Percentiles rank a stretch among this genome's conserved stretches.
phyloP scores from a whole-genome alignment of 1,140 invertebrate species.

The Drosophila rhopaloa region DNA sequence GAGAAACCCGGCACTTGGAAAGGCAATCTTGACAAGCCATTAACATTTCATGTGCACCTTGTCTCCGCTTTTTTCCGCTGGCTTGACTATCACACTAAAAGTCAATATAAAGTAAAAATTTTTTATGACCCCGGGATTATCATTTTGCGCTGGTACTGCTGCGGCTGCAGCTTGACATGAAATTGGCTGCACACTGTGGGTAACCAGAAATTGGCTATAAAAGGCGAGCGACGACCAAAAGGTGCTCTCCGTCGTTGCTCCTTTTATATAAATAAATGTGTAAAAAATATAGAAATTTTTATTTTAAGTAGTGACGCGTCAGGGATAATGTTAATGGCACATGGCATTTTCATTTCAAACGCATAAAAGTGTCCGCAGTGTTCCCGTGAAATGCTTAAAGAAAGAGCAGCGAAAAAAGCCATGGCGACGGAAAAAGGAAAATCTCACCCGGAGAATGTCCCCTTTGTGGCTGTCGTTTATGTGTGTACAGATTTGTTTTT shows the following conservation, averaged over 20 bases:
- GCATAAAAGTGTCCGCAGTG: constrained; percentile 73
- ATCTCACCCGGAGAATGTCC: constrained; percentile 41
- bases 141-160: constrained; percentile 57
- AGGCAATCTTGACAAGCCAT: constrained; percentile 80
- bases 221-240: constrained; percentile 76
- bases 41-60: constrained; percentile 83
- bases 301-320: constrained; percentile 83
- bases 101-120: constrained; percentile 83
- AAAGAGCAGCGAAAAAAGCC: constrained; percentile 8
- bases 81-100: constrained; percentile 79
- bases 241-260: constrained; percentile 48
- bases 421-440: constrained; percentile 23
- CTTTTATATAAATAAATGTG: constrained; percentile 48
- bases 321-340: constrained; percentile 83
- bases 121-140: constrained; percentile 81
- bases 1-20: constrained; percentile 15
- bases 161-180: constrained; percentile 76
- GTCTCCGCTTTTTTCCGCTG: constrained; percentile 56
- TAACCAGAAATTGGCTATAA: constrained; percentile 83
- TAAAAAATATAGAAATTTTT: constrained; percentile 83
- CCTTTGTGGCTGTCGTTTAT: constrained; percentile 71
- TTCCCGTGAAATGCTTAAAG: constrained; percentile 57
- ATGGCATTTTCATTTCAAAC: constrained; percentile 83
- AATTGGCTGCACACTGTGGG: constrained; percentile 81
- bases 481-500: constrained; percentile 63